A percentile compares a stretch with the other conserved stretches of the same genome.
Evolutionary conservation across 1,140 invertebrate species (phyloP).

Genomic region (Drosophila subobscura): DNA sequence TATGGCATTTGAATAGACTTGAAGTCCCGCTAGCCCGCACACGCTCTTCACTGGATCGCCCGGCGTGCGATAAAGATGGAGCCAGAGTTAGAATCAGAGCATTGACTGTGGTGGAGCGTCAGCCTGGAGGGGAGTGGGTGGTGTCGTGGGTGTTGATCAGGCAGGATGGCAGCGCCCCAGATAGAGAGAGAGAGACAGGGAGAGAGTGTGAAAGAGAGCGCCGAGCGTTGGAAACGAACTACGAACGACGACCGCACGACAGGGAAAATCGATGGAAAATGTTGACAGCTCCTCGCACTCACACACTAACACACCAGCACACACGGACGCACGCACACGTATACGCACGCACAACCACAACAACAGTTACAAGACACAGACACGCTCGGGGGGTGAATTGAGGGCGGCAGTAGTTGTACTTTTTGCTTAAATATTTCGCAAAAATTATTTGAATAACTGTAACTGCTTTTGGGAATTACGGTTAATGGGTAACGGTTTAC

Average conservation of each 20-base stretch:
- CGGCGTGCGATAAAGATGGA: constrained; percentile 66
- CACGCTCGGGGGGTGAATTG: constrained; percentile 5
- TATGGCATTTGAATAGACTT: constrained; percentile 66
- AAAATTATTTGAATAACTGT: constrained; percentile 10
- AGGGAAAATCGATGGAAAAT: constrained; percentile 62
- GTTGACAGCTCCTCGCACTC: constrained; percentile 44
- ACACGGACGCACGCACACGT: constrained; percentile 25
- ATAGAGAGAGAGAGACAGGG: constrained; percentile 5
- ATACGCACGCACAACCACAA: constrained; percentile 35
- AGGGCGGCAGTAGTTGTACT: constrained; percentile 8
- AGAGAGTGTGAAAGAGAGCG: constrained; percentile 28
- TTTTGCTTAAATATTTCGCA: not conserved
- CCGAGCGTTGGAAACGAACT: constrained; percentile 7
- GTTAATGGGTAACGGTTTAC: constrained; percentile 3
- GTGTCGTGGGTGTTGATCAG: constrained; percentile 26
- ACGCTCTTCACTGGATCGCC: constrained; percentile 28
- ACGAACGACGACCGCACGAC: constrained; percentile 39
- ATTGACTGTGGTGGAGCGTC: constrained; percentile 5
- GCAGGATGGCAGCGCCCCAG: constrained; percentile 13
- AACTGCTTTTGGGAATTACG: constrained; percentile 2
- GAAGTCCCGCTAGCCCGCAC: constrained; percentile 24
- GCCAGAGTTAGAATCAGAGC: not conserved
- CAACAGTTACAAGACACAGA: constrained; percentile 34
- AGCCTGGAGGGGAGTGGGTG: constrained; percentile 12
- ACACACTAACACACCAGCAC: constrained; percentile 3